Evolutionary conservation across 2,113 vertebrate species (phyloP), one percentile per base, ranked within the genome.

Genomic region (Vulpes lagopus): DNA sequence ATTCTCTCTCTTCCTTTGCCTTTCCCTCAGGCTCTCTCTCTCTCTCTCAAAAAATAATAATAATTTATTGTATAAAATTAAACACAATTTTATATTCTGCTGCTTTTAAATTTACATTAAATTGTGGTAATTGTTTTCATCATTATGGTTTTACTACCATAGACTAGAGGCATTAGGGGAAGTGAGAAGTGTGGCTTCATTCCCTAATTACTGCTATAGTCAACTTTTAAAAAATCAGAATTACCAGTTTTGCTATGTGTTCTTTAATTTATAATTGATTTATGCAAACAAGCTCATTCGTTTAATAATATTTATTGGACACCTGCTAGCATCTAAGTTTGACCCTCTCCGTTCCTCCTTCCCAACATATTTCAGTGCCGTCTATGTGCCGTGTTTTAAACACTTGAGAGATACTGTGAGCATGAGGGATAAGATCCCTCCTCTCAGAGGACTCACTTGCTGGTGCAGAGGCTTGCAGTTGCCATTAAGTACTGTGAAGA

Each of bases 211-310:
- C 3, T 95, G 22, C 55, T 79, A 2, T 78, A 95, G 35, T 82
- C 49, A 95, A 17, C n/a, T 90, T 83, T 82, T 92, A 15, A 76
- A 51, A 93, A 89, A 85, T 96, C 53, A 89, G 5, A 95, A 22
- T 91, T 49, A 91, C n/a, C 20, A 83, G 3, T 96, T 93, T 93
- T 93, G 23, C n/a, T 96, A 4, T 90, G 11, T 5, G 23, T 62
- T 96, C 3, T 71, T 96, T 11, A 87, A 35, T 86, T 82, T 97
- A 64, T 91, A 69, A 32, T 91, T 94, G 69, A 20, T 57, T 88
- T 95, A 53, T 93, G 11, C 59, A 88, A 65, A 80, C 38, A 83
- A 38, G 22, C 76, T 82, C 8, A 55, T 94, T 97, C 35, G 55
- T 23, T 83, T 80, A 94, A 74, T 93, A 88, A 64, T 78, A 87